These are phyloP conservation scores for Clostera curtula DNA, from an alignment of 2,888 invertebrate species.

Conservation along the genomic window DNA sequence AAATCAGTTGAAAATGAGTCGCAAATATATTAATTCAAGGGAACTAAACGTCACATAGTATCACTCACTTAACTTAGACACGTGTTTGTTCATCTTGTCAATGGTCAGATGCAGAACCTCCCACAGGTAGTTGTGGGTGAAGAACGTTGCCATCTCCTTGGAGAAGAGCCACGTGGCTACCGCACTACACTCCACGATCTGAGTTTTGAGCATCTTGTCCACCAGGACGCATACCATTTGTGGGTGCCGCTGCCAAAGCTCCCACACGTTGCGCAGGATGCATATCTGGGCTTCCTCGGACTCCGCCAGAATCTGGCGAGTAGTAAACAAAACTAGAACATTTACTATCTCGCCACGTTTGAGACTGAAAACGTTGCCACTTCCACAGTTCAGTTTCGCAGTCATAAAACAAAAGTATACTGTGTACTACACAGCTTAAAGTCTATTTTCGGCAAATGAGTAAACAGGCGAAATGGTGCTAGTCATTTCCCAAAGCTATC, in stretches of 20 bases:
- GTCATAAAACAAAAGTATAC: too few relatives aligned
- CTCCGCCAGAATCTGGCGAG: conserved; percentile 86
- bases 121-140: conserved; percentile 96
- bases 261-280: conserved; percentile 92
- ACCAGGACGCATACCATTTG: conserved; percentile 98
- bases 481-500: too few relatives aligned
- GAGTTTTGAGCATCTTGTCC: conserved; percentile 97
- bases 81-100: conserved; percentile 97
- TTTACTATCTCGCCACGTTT: background rate
- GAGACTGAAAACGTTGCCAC: too few relatives aligned
- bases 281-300: conserved; percentile 97
- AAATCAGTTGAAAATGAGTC: background rate
- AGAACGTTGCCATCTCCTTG: conserved; percentile 89
- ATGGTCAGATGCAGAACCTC: conserved; percentile 97
- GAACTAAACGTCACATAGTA: background rate
- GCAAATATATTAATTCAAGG: background rate
- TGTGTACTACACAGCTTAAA: too few relatives aligned
- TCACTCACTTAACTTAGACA: conserved; percentile 82
- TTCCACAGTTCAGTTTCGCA: too few relatives aligned
- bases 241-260: conserved; percentile 96
- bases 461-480: too few relatives aligned
- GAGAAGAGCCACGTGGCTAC: conserved; percentile 99
- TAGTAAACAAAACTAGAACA: background rate
- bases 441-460: too few relatives aligned
- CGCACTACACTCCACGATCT: conserved; percentile 96